phyloP scores from a whole-genome alignment of 2,113 vertebrate genomes.

The Bujurquina vittata region DNA sequence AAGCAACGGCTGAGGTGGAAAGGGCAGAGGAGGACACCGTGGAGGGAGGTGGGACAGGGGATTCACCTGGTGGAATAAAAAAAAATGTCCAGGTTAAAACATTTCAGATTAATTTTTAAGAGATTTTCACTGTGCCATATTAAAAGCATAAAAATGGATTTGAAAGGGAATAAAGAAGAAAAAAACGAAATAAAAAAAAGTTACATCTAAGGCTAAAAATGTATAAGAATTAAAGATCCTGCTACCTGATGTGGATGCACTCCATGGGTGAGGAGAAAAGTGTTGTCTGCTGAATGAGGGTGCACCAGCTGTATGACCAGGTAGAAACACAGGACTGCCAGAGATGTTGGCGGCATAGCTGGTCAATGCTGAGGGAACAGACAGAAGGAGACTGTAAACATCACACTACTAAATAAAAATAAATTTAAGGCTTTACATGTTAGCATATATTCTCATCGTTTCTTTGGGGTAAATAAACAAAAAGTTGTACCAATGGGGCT shows the following conservation, averaged over 20 bases:
- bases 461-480: too few relatives aligned
- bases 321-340: conserved; percentile 93
- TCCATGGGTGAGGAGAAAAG: conserved; percentile 99
- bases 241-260: conserved; percentile 94
- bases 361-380: conserved; percentile 84
- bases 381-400: conserved; percentile 58
- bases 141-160: background rate
- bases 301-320: conserved; percentile 90
- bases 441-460: background rate
- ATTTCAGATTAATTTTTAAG: background rate
- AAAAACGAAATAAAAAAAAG: background rate
- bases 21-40: conserved; percentile 92
- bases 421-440: background rate
- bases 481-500: conserved; percentile 89
- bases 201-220: background rate
- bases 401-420: background rate
- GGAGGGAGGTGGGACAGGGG: conserved; percentile 92
- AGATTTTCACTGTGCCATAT: too few relatives aligned
- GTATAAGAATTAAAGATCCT: background rate
- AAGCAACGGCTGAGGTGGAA: conserved; percentile 88
- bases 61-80: conserved; percentile 85
- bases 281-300: conserved; percentile 99
- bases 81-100: background rate
- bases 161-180: background rate
- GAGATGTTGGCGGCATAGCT: conserved; percentile 95